Base-by-base conservation (phyloP, 2,113 vertebrate genomes). In the Xiphophorus maculatus region DNA sequence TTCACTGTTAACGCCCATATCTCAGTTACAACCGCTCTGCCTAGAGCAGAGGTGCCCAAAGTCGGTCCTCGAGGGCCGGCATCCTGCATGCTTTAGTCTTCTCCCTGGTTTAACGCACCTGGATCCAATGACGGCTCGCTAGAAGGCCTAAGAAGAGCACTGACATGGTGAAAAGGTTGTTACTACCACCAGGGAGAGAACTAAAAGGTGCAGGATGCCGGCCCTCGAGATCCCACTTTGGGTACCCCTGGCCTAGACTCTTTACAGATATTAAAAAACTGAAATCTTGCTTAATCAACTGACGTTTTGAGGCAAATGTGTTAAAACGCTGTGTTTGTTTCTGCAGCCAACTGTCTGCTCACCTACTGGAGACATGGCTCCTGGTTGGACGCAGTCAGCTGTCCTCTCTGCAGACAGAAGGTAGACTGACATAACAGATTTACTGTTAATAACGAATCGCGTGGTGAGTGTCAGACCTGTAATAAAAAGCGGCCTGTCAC, bases 361-460 rank as follows among this genome's bases (percentile, higher is more conserved):
- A 79, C 92, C 6, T 96, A 91, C 81, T 96, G 95, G 95, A 96
- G 94, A 80, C 95, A 96, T 1, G 93, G 94, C n/a, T 90, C 94
- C 30, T 96, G 93, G 93, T 82, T 95, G 73, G 93, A 94, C 32
- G 95, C 95, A 1, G 92, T 96, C 89, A 96, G 83, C 82, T 96
- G 95, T 70, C 95, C 96, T 73, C 94, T 96, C 76, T 96, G 96
- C 89, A 94, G 96, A 89, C 94, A 96, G 83, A 96, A 96, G 94
- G 96, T 88, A 73, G 0, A 0, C 15, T 17, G 69, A 65, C 2
- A 0, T 1, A 22, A 61, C 19, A 10, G 40, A 28, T 67, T 63
- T 25, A n/a, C 3, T 51, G 54, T 63, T 40, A n/a, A 32, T 54
- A 22, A 33, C 35, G 25, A n/a, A 61, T 28, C 61, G 62, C 0